Conservation (phyloP, 2,888 invertebrate species). For the Coremacera marginata region DNA sequence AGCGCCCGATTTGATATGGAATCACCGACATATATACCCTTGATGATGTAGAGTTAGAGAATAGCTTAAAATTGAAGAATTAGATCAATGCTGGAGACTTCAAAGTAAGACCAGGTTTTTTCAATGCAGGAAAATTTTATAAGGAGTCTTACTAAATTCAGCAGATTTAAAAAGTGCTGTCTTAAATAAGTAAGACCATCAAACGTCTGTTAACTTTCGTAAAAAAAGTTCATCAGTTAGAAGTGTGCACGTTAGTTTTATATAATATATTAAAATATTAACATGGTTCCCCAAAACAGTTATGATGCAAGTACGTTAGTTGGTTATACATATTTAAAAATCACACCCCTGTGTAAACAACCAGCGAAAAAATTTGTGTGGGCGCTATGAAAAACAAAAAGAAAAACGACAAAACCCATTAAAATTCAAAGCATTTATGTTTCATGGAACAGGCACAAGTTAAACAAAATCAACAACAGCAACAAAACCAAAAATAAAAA, state of each 20-base stretch:
- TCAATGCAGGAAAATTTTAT: no score
- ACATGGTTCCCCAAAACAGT: background rate
- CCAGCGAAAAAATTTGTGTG: background rate
- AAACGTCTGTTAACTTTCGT: no score
- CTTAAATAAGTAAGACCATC: no score
- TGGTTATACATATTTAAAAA: background rate
- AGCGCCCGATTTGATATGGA: no score
- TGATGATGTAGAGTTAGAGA: no score
- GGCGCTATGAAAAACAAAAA: background rate
- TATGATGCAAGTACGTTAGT: background rate
- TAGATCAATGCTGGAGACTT: no score
- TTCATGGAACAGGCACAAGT: background rate
- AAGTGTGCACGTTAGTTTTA: background rate
- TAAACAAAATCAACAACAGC: background rate
- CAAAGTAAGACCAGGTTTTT: no score
- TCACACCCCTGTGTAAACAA: background rate
- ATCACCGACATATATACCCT: no score
- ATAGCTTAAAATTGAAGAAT: no score
- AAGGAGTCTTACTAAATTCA: no score
- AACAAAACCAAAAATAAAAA: background rate
- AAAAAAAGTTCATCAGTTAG: no score
- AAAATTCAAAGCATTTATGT: background rate
- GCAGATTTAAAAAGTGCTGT: no score
- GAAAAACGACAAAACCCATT: background rate
- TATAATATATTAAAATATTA: background rate